phyloP scores from a whole-genome alignment of 2,113 vertebrate genomes.

The Notechis scutatus region DNA sequence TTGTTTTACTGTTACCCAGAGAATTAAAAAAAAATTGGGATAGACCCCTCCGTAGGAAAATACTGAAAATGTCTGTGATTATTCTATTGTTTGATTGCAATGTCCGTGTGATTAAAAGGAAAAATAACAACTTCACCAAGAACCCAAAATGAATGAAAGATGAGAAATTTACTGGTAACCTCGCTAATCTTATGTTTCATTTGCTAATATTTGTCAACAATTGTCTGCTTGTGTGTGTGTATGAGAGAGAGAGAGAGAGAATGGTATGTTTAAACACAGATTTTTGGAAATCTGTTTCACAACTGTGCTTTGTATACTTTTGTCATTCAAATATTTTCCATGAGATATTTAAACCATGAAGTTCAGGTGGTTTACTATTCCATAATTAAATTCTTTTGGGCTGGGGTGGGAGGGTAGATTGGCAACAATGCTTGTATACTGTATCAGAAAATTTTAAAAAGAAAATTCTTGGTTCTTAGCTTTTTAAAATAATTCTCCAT shows the following conservation, averaged over 20 bases:
- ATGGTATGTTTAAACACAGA: neutral
- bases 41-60: neutral
- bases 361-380: neutral
- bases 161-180: neutral
- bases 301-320: neutral
- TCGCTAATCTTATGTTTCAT: neutral
- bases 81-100: neutral
- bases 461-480: neutral
- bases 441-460: neutral
- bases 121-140: neutral
- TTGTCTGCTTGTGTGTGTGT: neutral
- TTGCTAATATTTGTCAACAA: neutral
- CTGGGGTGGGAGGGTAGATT: no score
- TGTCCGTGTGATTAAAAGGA: constrained; percentile 5
- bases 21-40: neutral
- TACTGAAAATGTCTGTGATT: neutral
- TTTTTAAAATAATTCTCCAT: neutral
- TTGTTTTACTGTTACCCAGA: neutral
- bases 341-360: neutral
- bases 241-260: neutral
- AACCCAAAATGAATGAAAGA: neutral
- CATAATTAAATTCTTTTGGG: neutral
- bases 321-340: neutral
- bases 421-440: neutral
- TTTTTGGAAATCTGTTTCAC: neutral